Evolutionary conservation across 2,888 invertebrate genomes (phyloP), one percentile per base, ranked within the genome.

Genomic region (Steromphala cineraria): DNA sequence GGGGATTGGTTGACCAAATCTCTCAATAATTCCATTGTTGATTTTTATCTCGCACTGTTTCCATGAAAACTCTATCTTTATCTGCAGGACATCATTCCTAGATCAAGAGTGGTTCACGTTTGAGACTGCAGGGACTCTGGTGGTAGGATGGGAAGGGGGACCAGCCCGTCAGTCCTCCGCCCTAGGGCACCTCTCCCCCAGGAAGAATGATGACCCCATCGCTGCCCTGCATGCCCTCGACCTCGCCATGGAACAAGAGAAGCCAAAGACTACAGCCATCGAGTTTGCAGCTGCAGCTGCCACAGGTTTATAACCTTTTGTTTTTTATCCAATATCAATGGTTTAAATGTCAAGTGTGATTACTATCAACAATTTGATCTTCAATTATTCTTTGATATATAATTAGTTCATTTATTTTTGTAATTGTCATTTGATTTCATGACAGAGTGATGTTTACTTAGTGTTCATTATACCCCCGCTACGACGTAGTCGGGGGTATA

Each of bases 91-190:
- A 13, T 88, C 90, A 67, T 92, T 90, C 86, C 83, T 93, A 80
- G 92, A 93, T 82, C 91, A 89, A 53, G 93, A 93, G 81, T 93
- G 93, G 93, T 92, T 93, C 86, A 89, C 91, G 5, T 89, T 92
- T 84, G 93, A 93, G 87, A 91, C 91, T 19, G 89, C 92, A 53
- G 91, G 92, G 74, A 91, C 92, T 19, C 84, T 93, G 80, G 86
- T 93, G 46, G 90, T 92, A 36, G 91, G 90, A 17, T 92, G 92
- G 91, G 89, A 90, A 15, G 91, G 92, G 17, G 92, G 90, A 46
- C 91, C 91, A 28, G 78, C 84, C 7, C 86, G 86, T 0, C 86
- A 88, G 67, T 53, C 82, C 19, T 84, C 84, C 3, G 78, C 80
- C 0, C 81, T 80, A n/a, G 79, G 79, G 28, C 80, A 21, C 52